Evolutionary conservation across 2,888 invertebrate genomes (phyloP), one percentile per base, ranked within the genome.

Genomic region (Plebejus melissa): DNA sequence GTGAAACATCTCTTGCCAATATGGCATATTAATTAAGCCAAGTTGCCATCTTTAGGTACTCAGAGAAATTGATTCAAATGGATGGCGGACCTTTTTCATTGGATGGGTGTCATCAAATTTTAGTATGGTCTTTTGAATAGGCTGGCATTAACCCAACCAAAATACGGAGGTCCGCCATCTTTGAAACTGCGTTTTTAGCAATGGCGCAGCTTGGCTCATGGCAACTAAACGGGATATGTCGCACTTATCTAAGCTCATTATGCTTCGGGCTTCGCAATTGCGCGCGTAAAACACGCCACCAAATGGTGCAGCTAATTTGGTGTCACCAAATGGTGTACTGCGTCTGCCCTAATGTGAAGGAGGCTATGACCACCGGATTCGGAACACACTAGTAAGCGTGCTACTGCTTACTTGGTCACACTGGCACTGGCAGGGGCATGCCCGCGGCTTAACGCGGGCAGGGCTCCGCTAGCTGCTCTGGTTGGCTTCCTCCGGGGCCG

Each of bases 401-500:
- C 86, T 86, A 86, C 87, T 77, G 90, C 93, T 93, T 93, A 93
- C 93, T 93, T 93, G 92, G 85, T 92, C 86, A 86, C 93, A 91
- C 80, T 87, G 89, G 88, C 91, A 92, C 86, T 90, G 90, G 89
- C 93, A 92, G 81, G 89, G 83, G 86, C 92, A 91, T 81, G 92
- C 92, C 93, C 91, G 92, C 93, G 91, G 80, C 79, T 80, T 84
- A 79, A 83, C 91, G 90, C 93, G 93, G 91, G 92, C 93, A 74
- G 88, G 90, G 82, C 87, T 89, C 89, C 91, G 93, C 93, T 93
- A 95, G 95, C 95, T 95, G 94, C 86, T 94, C 86, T 89, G 89
- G 82, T 82, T 85, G 82, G 86, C 86, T 77, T 94, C 95, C 90
- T 95, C 96, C 87, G 96, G 96, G 83, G 96, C 97, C 87, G 97